Base-by-base conservation (phyloP, 2,888 invertebrate genomes). In the Rhagonycha fulva region DNA sequence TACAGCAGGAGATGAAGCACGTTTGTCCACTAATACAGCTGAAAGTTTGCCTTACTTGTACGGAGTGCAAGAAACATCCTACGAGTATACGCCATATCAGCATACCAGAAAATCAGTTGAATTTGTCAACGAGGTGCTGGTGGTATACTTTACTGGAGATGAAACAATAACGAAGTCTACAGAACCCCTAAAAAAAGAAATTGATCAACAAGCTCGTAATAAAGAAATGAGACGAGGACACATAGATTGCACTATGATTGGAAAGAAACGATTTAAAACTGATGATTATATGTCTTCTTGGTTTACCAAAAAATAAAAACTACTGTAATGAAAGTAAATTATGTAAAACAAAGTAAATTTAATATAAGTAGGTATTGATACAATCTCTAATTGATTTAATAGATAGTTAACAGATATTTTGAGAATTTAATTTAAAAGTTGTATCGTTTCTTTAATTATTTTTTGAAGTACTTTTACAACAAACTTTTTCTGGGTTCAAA, bases 131-230 rank as follows among this genome's bases (percentile, higher is more conserved):
- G 91, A 92, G 87, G 92, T 92, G 5, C 88, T 91, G 76, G 92
- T 92, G 32, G 90, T 92, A 60, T 91, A 92, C 84, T 92, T 91
- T 82, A 90, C 90, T n/a, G 91, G 90, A 0, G 91, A 92, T 81
- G 85, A 86, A 70, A 85, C 87, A 19, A 82, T 87, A 19, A 87
- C 84, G n/a, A 87, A 88, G 76, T 81, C 90, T 78, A 91, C 90
- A 24, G 92, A 92, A 83, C 90, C 91, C 0, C 86, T 92, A 11
- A 91, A 91, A 86, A 91, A 91, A 83, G 92, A 92, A 82, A 88
- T 90, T 62, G 92, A 92, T 80, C 92, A 92, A 80, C 92, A 92
- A 82, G 90, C 90, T 3, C 88, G 92, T 72, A 92, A 92, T 84
- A 91, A 91, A 63, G 91, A 91, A 86, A 89, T 92, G 82, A 87